Base-by-base conservation (phyloP, 2,888 invertebrate species). In the Acronicta psi region DNA sequence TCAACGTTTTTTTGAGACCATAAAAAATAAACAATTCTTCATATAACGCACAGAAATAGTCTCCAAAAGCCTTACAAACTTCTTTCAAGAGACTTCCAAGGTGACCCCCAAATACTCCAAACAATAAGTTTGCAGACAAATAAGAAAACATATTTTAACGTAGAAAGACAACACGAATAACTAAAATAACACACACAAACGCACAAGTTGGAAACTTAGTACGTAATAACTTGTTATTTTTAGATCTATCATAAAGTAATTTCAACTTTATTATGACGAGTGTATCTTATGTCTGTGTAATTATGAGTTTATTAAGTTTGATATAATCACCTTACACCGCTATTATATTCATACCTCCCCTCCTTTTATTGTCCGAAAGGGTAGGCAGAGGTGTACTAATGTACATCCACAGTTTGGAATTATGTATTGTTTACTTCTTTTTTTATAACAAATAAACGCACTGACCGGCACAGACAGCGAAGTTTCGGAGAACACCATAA, bases 161-260 rank as follows among this genome's bases (percentile, higher is more conserved):
- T 25, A 41, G 47, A 53, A 62, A 59, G 63, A 59, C 38, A 54
- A 66, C 37, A 49, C 47, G 36, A 52, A 42, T 40, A 55, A 34
- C 25, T 54, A 31, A 49, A 38, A 55, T 67, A 42, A 67, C 31
- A 51, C 43, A 49, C 54, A 68, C 34, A 62, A 34, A n/a, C 29
- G 29, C 29, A 29, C 31, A 70, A 49, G 53, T 71, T 57, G 5
- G 3, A 3, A 52, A 43, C 31, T 42, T 29, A 31, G 37, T n/a
- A n/a, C n/a, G n/a, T 49, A 49, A 38, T 37, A 50, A 51, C 50
- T 45, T 46, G 37, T 50, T 46, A 46, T 58, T 52, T 46, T 46
- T 23, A 46, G 40, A 10, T 16, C 49, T 44, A 57, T 49, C 52
- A 58, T 52, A 69, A 69, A 69, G 60, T 60, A 53, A 69, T 69